Percentiles rank a stretch among this genome's conserved stretches.
phyloP scores from a whole-genome alignment of 2,888 invertebrate species.

The Tholera decimalis region DNA sequence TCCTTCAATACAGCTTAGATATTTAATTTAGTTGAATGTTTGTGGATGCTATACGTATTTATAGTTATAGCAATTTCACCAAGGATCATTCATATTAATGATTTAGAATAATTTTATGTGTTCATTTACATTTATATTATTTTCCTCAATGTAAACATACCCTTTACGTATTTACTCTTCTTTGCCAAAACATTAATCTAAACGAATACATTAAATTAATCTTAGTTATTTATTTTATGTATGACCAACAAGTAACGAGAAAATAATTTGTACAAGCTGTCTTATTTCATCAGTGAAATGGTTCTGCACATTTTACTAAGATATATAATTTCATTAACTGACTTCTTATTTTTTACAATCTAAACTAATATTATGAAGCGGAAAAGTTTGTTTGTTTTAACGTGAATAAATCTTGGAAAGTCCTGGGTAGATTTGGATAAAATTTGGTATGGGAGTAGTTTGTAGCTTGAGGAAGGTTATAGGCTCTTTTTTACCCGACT shows the following conservation, averaged over 20 bases:
- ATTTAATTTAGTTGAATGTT: background rate
- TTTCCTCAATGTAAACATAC: no score
- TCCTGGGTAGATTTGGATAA: no score
- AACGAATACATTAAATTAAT: conserved; percentile 16
- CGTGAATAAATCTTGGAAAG: no score
- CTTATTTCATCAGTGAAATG: background rate
- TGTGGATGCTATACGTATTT: conserved; percentile 1
- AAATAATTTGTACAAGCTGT: background rate
- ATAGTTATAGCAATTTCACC: background rate
- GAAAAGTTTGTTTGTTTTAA: no score
- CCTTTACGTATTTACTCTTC: conserved; percentile 17
- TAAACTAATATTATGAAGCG: no score
- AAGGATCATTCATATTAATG: conserved; percentile 24
- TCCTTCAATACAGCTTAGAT: background rate
- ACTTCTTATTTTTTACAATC: no score
- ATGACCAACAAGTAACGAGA: no score
- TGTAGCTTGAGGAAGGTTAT: no score
- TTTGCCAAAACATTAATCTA: conserved; percentile 22
- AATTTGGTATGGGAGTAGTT: no score
- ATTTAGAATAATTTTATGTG: conserved; percentile 37
- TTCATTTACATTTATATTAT: conserved; percentile 55
- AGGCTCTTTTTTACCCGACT: no score
- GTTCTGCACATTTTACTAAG: background rate
- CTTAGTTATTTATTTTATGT: background rate
- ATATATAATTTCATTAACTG: background rate